Evolutionary conservation across 2,888 invertebrate species (phyloP).

Genomic region (Stenchaetothrips biformis): DNA sequence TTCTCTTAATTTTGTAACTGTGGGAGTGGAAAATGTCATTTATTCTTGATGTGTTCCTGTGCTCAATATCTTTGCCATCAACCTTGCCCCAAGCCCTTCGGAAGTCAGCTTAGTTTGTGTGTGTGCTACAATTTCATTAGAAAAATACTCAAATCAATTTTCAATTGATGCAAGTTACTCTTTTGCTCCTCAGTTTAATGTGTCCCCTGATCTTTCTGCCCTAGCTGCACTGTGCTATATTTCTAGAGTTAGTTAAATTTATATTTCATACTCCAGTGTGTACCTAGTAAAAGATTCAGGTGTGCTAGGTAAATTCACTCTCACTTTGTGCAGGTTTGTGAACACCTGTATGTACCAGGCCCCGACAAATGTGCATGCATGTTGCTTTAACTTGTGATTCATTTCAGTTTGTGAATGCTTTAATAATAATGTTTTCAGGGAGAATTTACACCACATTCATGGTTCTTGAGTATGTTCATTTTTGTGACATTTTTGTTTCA

Average conservation of each 20-base stretch:
- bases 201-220: neutral
- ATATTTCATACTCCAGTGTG: neutral
- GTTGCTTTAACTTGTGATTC: neutral
- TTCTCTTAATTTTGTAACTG: no score
- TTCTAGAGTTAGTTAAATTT: neutral
- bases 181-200: neutral
- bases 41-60: no score
- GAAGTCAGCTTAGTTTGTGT: neutral
- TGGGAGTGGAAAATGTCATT: no score
- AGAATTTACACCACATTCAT: neutral
- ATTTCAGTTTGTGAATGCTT: neutral
- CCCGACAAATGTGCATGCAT: neutral
- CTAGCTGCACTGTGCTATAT: constrained; percentile 14
- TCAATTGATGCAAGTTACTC: neutral
- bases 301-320: no score
- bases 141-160: neutral
- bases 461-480: neutral
- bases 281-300: neutral
- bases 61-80: no score
- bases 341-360: no score
- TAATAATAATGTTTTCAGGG: neutral
- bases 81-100: no score
- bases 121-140: neutral
- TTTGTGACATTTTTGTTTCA: neutral
- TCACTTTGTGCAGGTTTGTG: no score